phyloP scores from a whole-genome alignment of 2,797 vertebrate genomes.

The Salmo trutta region DNA sequence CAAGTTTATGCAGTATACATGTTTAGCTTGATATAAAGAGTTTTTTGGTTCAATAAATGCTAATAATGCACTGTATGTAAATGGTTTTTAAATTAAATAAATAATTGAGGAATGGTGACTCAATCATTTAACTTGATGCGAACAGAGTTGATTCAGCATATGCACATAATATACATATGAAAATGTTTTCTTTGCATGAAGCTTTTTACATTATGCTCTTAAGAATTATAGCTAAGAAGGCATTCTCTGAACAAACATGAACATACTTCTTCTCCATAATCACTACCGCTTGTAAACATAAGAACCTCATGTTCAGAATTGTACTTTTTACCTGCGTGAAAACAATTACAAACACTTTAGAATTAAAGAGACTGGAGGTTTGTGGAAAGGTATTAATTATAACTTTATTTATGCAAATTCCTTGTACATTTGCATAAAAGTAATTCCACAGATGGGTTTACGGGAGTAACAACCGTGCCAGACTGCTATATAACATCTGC shows the following conservation, averaged over 20 bases:
- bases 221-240: neutral
- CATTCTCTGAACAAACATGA: neutral
- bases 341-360: slow-evolving; percentile 76
- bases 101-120: slow-evolving; percentile 26
- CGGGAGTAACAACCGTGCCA: slow-evolving; percentile 82
- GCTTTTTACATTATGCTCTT: slow-evolving; percentile 36
- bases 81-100: slow-evolving; percentile 32
- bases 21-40: slow-evolving; percentile 63
- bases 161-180: no score
- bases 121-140: slow-evolving; percentile 8
- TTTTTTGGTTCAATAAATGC: slow-evolving; percentile 49
- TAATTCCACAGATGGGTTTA: slow-evolving; percentile 86
- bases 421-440: slow-evolving; percentile 82
- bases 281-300: slow-evolving; percentile 42
- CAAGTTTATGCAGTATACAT: slow-evolving; percentile 60
- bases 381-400: slow-evolving; percentile 83
- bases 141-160: neutral
- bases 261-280: neutral
- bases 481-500: slow-evolving; percentile 83
- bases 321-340: slow-evolving; percentile 72
- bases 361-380: slow-evolving; percentile 77
- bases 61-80: slow-evolving; percentile 26
- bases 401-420: slow-evolving; percentile 86
- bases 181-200: slow-evolving; percentile 38
- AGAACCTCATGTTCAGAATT: slow-evolving; percentile 26